Conservation (phyloP, 2,888 invertebrate species). For the Azorinus chamasolen region DNA sequence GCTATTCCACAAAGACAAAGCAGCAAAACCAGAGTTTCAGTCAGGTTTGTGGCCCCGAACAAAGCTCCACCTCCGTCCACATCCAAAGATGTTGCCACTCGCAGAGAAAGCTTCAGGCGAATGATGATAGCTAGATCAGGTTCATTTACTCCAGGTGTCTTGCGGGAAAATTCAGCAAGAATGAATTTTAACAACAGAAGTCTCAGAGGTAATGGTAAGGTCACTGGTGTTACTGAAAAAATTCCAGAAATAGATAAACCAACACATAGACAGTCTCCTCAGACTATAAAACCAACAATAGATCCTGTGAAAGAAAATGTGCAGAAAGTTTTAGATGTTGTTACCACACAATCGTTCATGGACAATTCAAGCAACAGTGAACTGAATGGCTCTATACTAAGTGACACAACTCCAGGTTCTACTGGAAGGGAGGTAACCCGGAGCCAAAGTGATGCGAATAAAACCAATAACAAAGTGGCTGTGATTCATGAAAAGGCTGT, state of each 20-base stretch:
- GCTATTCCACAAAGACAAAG: constrained; percentile 66
- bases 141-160: constrained; percentile 65
- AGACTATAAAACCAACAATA: not conserved
- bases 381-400: constrained; percentile 11
- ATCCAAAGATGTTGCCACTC: constrained; percentile 79
- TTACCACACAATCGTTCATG: constrained; percentile 19
- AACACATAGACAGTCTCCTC: constrained; percentile 5
- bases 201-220: constrained; percentile 54
- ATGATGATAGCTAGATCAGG: constrained; percentile 80
- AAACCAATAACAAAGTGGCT: constrained; percentile 47
- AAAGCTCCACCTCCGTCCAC: constrained; percentile 81
- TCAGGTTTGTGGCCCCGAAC: constrained; percentile 78
- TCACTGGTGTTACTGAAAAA: constrained; percentile 48
- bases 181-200: constrained; percentile 47
- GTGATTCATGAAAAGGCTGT: constrained; percentile 62
- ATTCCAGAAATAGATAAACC: no score
- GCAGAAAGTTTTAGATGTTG: constrained; percentile 39
- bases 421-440: constrained; percentile 47
- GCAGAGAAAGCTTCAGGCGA: constrained; percentile 80
- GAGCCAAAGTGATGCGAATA: constrained; percentile 60
- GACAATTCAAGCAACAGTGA: constrained; percentile 14
- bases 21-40: constrained; percentile 76
- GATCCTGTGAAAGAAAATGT: constrained; percentile 54
- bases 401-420: constrained; percentile 11
- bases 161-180: constrained; percentile 51